These are phyloP conservation scores for Endomychus coccineus DNA, from an alignment of 2,888 invertebrate genomes.

Conservation along the genomic window DNA sequence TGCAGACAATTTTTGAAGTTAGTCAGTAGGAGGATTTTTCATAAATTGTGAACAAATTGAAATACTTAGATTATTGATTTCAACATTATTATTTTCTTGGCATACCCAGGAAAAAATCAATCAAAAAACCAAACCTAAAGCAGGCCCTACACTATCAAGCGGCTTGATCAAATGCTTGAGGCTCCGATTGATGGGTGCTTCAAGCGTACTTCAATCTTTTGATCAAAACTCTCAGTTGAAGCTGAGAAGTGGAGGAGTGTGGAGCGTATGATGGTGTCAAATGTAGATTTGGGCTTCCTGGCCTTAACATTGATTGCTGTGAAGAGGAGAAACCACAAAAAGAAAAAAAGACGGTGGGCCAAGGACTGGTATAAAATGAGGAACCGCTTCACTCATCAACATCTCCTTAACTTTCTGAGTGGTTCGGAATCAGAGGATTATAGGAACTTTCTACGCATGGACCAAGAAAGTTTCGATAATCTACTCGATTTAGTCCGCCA, in stretches of 20 bases:
- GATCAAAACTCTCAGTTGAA: slow-evolving; percentile 2
- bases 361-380: slow-evolving; percentile 16
- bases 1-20: no score
- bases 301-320: slow-evolving; percentile 8
- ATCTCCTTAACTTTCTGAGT: slow-evolving; percentile 7
- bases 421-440: slow-evolving; percentile 17
- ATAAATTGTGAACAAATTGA: no score
- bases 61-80: no score
- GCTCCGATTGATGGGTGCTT: neutral
- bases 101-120: no score
- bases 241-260: neutral
- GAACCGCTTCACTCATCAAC: slow-evolving; percentile 17
- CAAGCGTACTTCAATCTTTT: slow-evolving; percentile 2
- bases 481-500: slow-evolving; percentile 14
- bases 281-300: slow-evolving; percentile 13
- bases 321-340: slow-evolving; percentile 5
- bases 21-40: no score
- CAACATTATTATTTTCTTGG: no score
- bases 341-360: slow-evolving; percentile 9
- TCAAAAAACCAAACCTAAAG: neutral
- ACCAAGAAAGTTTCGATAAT: slow-evolving; percentile 14
- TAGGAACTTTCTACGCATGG: slow-evolving; percentile 16
- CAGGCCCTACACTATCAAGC: slow-evolving; percentile 4
- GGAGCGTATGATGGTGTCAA: slow-evolving; percentile 6
- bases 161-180: slow-evolving; percentile 5